Evolutionary conservation across 2,113 vertebrate species (phyloP), one percentile per base, ranked within the genome.

Genomic region (Spheniscus mendiculus): DNA sequence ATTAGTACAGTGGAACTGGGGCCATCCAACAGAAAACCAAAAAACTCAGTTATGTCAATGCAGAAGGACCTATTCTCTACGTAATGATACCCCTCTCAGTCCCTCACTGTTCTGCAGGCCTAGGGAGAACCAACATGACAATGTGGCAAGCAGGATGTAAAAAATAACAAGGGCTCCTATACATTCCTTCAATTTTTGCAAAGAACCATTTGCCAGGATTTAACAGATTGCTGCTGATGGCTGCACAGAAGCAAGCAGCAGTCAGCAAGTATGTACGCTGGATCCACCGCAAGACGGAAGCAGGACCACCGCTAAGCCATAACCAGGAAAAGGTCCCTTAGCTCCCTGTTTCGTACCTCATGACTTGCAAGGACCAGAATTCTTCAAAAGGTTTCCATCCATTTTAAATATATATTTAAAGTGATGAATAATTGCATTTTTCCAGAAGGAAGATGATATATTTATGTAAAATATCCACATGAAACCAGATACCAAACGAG

Each of bases 231-330:
- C 34, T 85, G 81, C 55, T 15, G 52, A 13, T 15, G 47, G 63
- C n/a, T 61, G 49, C 12, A 6, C 59, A n/a, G 36, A 76, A 69
- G 56, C 42, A 32, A 86, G 83, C 49, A 32, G 53, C 27, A 8
- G 61, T 44, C 70, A 27, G 56, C 44, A 34, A 32, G 58, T 5
- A 50, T 34, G 7, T 3, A 2, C 1, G 3, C 47, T 63, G 2
- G 20, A 52, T 25, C 36, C 61, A 15, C 25, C 2, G 6, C 8
- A 5, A 13, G 10, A 30, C 0, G 1, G 26, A 32, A 58, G 15
- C 0, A 0, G 34, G 29, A 65, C 15, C 66, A 18, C 15, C 6
- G 50, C 44, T 26, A 42, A 44, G 10, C 29, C 47, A 14, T 1
- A 34, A 14, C 23, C 66, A 45, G 62, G n/a, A 52, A 34, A 69